A percentile compares a stretch with the other conserved stretches of the same genome.
These are phyloP conservation scores for Actinia equina DNA, from an alignment of 64 coral and sea anemone genomes.

Conservation along the genomic window DNA sequence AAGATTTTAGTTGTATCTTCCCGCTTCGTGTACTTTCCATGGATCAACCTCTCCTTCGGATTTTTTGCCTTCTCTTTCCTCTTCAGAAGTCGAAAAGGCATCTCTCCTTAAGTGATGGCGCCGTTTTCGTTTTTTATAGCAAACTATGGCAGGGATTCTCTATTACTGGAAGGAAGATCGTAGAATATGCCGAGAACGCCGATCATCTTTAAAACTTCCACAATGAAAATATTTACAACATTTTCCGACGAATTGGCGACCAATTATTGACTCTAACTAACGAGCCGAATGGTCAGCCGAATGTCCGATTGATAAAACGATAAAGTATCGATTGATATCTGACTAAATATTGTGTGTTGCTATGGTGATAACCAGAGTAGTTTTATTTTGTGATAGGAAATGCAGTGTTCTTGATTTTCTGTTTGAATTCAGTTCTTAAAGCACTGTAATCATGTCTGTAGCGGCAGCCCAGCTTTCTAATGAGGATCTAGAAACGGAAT, in stretches of 20 bases:
- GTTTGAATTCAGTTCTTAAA: not conserved
- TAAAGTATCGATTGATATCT: not conserved
- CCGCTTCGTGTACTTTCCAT: constrained; percentile 87
- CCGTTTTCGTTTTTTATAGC: not conserved
- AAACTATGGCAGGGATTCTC: not conserved
- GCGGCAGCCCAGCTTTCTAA: constrained; percentile 36
- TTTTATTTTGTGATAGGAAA: constrained; percentile 1
- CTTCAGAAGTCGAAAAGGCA: constrained; percentile 86
- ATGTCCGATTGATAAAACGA: not conserved
- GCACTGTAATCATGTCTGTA: constrained; percentile 52
- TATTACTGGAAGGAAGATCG: not conserved
- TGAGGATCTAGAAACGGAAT: constrained; percentile 76
- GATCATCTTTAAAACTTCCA: not conserved
- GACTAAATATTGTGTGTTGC: not conserved
- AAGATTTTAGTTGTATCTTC: constrained; percentile 88
- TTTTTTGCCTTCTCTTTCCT: constrained; percentile 88
- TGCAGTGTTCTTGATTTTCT: not conserved
- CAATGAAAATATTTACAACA: constrained; percentile 11
- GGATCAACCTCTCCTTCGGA: constrained; percentile 57
- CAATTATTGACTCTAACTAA: not conserved
- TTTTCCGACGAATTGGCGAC: not conserved
- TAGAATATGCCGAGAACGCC: not conserved
- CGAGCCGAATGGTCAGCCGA: not conserved
- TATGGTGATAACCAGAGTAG: not conserved
- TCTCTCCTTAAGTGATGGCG: not conserved